Conservation (phyloP, 2,113 vertebrate genomes). For the Neoarius graeffei region DNA sequence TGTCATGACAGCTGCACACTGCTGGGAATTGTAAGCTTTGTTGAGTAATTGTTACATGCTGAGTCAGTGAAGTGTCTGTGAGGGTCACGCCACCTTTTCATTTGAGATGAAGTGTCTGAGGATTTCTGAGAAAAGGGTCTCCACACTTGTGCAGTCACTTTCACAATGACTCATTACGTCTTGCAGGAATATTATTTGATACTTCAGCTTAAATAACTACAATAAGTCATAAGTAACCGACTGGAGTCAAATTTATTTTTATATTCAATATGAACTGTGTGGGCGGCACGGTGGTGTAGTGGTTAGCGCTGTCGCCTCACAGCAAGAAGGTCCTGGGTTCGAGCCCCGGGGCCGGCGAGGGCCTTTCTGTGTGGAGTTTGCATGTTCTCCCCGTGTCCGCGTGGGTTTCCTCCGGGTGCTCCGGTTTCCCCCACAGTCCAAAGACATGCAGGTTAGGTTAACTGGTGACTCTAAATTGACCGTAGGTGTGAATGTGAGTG, state of each 20-base stretch:
- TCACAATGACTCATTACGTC: not conserved
- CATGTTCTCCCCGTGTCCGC: too few species aligned
- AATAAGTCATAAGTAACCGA: not conserved
- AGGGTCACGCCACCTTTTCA: not conserved
- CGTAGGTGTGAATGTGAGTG: too few species aligned
- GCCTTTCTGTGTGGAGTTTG: too few species aligned
- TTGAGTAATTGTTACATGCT: not conserved
- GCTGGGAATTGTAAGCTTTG: slow-evolving; percentile 30
- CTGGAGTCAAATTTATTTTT: not conserved
- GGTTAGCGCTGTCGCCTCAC: too few species aligned
- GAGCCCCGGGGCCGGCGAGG: too few species aligned
- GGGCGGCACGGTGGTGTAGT: too few species aligned
- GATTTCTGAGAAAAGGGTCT: slow-evolving; percentile 4
- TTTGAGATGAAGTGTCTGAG: not conserved
- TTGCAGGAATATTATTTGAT: not conserved
- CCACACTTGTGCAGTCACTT: not conserved
- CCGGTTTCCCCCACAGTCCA: too few species aligned
- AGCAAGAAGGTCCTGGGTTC: too few species aligned
- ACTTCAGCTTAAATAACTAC: not conserved
- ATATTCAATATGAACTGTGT: not conserved
- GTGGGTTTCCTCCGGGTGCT: too few species aligned
- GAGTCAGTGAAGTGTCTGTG: not conserved
- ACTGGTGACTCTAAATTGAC: too few species aligned
- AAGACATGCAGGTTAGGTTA: too few species aligned
- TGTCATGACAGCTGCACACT: slow-evolving; percentile 57